Evolutionary conservation across 2,113 vertebrate genomes (phyloP).

Genomic region (Aptenodytes forsteri): DNA sequence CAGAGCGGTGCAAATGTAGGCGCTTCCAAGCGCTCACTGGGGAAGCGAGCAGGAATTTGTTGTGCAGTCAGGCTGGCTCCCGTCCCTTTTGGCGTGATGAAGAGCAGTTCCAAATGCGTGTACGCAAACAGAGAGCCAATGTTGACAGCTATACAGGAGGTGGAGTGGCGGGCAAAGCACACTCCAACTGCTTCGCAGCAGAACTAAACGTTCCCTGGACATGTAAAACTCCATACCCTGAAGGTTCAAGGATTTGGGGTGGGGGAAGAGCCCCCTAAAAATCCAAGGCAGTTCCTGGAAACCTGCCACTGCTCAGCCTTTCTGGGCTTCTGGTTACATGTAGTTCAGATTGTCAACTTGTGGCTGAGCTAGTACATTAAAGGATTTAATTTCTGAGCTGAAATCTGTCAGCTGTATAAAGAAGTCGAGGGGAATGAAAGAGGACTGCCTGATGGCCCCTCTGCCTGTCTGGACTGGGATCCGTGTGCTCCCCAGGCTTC

Average conservation of each 20-base stretch:
- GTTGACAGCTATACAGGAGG: conserved; percentile 41
- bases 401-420: conserved; percentile 23
- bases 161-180: conserved; percentile 20
- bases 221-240: not conserved
- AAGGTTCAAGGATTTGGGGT: not conserved
- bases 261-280: not conserved
- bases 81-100: not conserved
- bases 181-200: not conserved
- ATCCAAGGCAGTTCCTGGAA: not conserved
- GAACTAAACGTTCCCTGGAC: not conserved
- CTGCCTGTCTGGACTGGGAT: not conserved
- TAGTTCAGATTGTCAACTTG: not conserved
- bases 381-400: conserved; percentile 28
- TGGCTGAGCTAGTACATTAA: conserved; percentile 6
- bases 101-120: conserved; percentile 22
- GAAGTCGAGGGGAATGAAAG: not conserved
- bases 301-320: not conserved
- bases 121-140: conserved; percentile 28
- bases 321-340: conserved; percentile 11
- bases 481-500: not conserved
- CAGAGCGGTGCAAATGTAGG: not conserved
- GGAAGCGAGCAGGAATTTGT: not conserved
- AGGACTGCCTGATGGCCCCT: not conserved
- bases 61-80: conserved; percentile 41
- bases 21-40: not conserved